Percentiles rank a stretch among this genome's conserved stretches.
Conservation (phyloP, 2,888 invertebrate species). For the Drosophila aldrichi region DNA sequence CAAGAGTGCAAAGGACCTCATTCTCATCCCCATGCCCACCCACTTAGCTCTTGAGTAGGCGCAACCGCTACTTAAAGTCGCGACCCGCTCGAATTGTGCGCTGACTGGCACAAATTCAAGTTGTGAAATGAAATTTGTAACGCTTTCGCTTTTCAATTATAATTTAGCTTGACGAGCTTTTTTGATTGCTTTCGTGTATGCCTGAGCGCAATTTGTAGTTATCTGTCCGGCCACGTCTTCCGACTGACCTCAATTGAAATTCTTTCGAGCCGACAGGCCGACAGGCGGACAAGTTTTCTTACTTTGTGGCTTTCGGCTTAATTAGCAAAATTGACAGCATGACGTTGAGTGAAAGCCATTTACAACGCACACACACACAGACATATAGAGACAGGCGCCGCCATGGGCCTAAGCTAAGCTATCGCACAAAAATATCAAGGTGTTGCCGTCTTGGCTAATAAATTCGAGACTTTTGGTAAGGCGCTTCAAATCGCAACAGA, state of each 20-base stretch:
- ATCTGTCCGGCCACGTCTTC: constrained; percentile 45
- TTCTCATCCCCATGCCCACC: background rate
- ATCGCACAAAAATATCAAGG: constrained; percentile 33
- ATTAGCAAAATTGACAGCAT: constrained; percentile 68
- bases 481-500: background rate
- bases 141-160: constrained; percentile 73
- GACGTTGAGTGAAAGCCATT: constrained; percentile 59
- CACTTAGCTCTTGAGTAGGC: constrained; percentile 18
- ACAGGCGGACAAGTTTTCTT: constrained; percentile 47
- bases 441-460: constrained; percentile 7
- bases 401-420: constrained; percentile 9
- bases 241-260: constrained; percentile 64
- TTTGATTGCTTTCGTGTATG: constrained; percentile 69
- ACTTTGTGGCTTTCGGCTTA: constrained; percentile 58
- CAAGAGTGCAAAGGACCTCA: constrained; percentile 12
- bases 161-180: constrained; percentile 58
- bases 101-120: constrained; percentile 61
- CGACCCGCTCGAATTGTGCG: constrained; percentile 11
- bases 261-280: background rate
- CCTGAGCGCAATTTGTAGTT: constrained; percentile 58
- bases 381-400: background rate
- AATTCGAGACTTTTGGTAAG: constrained; percentile 3
- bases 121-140: constrained; percentile 68
- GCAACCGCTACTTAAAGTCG: constrained; percentile 36
- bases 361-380: background rate